Base-by-base conservation (phyloP, 2,888 invertebrate genomes). In the Agrochola circellaris region DNA sequence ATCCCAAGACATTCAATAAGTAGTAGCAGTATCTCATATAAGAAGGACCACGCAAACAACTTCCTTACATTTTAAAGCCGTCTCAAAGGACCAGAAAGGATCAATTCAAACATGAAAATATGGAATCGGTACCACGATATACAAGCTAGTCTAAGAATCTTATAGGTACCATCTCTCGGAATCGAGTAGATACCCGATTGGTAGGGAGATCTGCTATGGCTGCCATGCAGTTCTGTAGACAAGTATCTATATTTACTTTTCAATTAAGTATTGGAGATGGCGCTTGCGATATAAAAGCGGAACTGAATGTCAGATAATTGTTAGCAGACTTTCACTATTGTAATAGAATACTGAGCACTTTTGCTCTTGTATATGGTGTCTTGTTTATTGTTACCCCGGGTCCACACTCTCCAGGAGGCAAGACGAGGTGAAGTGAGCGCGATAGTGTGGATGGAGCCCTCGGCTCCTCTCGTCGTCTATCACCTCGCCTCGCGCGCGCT, bases 121-220 rank as follows among this genome's bases (percentile, higher is more conserved):
- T 62, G n/a, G 61, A 54, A 45, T 17, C 30, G 26, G n/a, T 17
- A n/a, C 11, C 64, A 34, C 38, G 30, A 48, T 51, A 56, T 30
- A 51, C 30, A 56, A n/a, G n/a, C 73, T 6, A n/a, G 34, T 2
- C 3, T 62, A 45, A 79, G 45, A 38, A 20, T 65, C 48, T 80
- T 80, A 61, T 15, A 51, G 48, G 56, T n/a, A 68, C 38, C 20
- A n/a, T 30, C 15, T 48, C 38, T 38, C 48, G 23, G 38, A 38
- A 38, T 5, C n/a, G 38, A 38, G 38, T 38, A 64, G 17, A n/a
- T 38, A 17, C n/a, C 17, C 17, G 42, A 9, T 17, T 11, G 9
- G 8, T n/a, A 38, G 23, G 5, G 9, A 38, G 2, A 17, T 9
- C 9, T n/a, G 17, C 6, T n/a, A 64, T 42, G 38, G n/a, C n/a